Percentiles rank a stretch among this genome's conserved stretches.
These are phyloP conservation scores for Zosterops hypoxanthus DNA, from an alignment of 2,113 vertebrate species.

Conservation along the genomic window DNA sequence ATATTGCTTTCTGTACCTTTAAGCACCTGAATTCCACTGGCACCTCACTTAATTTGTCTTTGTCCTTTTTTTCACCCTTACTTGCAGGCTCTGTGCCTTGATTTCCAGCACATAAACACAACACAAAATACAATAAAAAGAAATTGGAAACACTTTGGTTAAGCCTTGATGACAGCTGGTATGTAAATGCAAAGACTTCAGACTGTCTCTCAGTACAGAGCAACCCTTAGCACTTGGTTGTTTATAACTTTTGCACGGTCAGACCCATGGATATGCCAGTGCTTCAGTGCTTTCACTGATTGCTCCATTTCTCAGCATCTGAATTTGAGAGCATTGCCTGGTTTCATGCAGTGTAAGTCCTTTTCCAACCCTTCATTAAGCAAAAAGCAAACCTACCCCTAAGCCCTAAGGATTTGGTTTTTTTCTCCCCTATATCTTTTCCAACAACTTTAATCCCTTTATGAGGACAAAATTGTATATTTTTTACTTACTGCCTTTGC, in stretches of 20 bases:
- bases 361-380: neutral
- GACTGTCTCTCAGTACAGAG: neutral
- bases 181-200: constrained; percentile 9
- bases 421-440: rapidly evolving
- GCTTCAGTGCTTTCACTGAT: neutral
- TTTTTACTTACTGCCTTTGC: neutral
- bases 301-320: neutral
- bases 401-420: neutral
- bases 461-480: neutral
- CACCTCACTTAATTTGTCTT: neutral
- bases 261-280: neutral
- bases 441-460: neutral
- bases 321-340: neutral
- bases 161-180: neutral
- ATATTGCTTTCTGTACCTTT: neutral
- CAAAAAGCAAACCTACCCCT: neutral
- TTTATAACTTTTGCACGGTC: neutral
- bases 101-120: neutral
- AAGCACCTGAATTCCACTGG: neutral
- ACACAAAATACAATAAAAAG: constrained; percentile 5
- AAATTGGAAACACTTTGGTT: neutral
- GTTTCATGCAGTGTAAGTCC: neutral
- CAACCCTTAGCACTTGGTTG: neutral
- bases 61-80: neutral
- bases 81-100: neutral